Percentiles rank a stretch among this genome's conserved stretches.
These are phyloP conservation scores for Takifugu rubripes DNA, from an alignment of 2,797 vertebrate genomes.

Conservation along the genomic window DNA sequence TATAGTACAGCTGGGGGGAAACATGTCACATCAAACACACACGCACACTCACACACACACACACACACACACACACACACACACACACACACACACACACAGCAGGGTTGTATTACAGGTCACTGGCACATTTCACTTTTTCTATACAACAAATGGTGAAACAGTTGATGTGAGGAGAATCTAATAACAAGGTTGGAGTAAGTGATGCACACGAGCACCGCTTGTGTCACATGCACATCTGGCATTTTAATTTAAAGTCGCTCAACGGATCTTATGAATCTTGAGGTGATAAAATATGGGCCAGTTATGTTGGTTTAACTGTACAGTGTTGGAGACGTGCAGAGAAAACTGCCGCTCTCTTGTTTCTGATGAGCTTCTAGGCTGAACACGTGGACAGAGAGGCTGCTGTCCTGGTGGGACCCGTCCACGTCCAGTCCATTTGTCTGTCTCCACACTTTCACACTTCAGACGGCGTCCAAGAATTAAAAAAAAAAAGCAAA, in stretches of 20 bases:
- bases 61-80: conserved; percentile 24
- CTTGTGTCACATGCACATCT: too few species aligned
- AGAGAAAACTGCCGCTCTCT: background rate
- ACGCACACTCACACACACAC: conserved; percentile 5
- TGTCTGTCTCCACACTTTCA: background rate
- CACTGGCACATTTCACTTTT: conserved; percentile 23
- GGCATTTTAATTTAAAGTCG: too few species aligned
- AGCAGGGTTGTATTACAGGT: conserved; percentile 30
- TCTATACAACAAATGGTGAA: conserved; percentile 22
- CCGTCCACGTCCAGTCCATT: background rate
- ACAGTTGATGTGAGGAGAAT: conserved; percentile 12
- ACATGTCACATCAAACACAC: background rate
- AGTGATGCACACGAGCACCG: too few species aligned
- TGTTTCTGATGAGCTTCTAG: conserved; percentile 33
- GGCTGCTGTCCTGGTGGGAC: too few species aligned
- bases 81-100: conserved; percentile 14
- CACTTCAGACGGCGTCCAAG: background rate
- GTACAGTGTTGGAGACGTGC: too few species aligned
- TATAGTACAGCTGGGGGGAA: conserved; percentile 32
- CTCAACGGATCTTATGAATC: conserved; percentile 1
- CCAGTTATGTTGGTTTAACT: too few species aligned
- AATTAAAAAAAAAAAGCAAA: too few species aligned
- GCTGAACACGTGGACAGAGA: conserved; percentile 10
- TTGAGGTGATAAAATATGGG: too few species aligned
- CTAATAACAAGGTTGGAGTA: conserved; percentile 42